Conservation (phyloP, 2,113 vertebrate species). For the Callopanchax toddi region DNA sequence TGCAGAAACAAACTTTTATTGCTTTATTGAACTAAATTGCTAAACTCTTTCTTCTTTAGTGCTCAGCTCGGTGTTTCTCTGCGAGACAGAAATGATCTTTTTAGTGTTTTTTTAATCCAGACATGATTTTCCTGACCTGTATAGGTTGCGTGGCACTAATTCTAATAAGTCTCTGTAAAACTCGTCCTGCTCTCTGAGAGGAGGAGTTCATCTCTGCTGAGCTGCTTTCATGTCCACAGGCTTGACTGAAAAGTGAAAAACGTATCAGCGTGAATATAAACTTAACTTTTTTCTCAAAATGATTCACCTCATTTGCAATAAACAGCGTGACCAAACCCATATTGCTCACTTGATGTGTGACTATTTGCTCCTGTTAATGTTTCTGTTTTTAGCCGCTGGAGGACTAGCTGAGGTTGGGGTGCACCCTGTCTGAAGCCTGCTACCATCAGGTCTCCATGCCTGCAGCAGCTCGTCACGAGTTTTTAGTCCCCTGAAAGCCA, state of each 20-base stretch:
- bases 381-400: neutral
- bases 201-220: constrained; percentile 43
- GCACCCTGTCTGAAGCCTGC: constrained; percentile 40
- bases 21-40: constrained; percentile 26
- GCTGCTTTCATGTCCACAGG: constrained; percentile 37
- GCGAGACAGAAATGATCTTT: constrained; percentile 16
- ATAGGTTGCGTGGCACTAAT: constrained; percentile 24
- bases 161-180: constrained; percentile 51
- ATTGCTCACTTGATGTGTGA: constrained; percentile 20
- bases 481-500: constrained; percentile 49
- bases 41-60: constrained; percentile 23
- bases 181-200: constrained; percentile 23
- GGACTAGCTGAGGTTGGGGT: constrained; percentile 12
- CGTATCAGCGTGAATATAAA: constrained; percentile 18
- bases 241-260: constrained; percentile 63
- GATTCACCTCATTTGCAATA: constrained; percentile 53
- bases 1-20: constrained; percentile 20
- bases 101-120: constrained; percentile 46
- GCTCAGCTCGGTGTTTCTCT: constrained; percentile 18
- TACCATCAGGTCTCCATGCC: constrained; percentile 42
- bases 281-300: neutral
- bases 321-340: constrained; percentile 40
- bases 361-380: neutral
- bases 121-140: constrained; percentile 23
- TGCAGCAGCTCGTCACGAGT: constrained; percentile 39